Conservation (phyloP, 1,140 invertebrate species). For the Drosophila nannoptera region DNA sequence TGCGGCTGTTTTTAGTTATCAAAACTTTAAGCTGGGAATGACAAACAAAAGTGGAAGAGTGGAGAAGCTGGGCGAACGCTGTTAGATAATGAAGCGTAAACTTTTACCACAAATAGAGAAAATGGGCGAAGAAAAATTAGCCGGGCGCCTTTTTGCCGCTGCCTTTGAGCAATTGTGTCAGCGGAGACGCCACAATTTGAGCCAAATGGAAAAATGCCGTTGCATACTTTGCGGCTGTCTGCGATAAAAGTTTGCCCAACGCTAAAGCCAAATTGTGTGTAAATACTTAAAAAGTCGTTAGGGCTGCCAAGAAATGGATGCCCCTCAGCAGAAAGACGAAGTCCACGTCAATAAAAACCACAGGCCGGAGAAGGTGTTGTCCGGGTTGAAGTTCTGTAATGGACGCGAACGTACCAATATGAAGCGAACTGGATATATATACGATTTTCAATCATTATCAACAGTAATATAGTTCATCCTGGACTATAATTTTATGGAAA, state of each 20-base stretch:
- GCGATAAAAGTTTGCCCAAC: conserved; percentile 52
- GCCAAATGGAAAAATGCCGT: conserved; percentile 40
- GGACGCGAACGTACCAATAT: not conserved
- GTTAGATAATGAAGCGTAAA: conserved; percentile 62
- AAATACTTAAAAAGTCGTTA: conserved; percentile 75
- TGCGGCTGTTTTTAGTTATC: conserved; percentile 26
- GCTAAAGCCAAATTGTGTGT: conserved; percentile 61
- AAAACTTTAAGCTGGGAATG: conserved; percentile 33
- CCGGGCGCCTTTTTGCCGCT: conserved; percentile 10
- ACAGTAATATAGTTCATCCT: too few relatives aligned
- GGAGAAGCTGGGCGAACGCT: conserved; percentile 6
- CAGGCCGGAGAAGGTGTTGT: not conserved
- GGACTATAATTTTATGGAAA: too few relatives aligned
- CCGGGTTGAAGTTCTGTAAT: not conserved
- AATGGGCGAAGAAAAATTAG: conserved; percentile 34
- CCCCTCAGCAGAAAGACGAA: conserved; percentile 5
- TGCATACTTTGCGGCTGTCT: conserved; percentile 47
- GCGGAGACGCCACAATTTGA: conserved; percentile 13
- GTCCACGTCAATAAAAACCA: not conserved
- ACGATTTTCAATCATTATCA: too few relatives aligned
- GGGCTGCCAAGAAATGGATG: conserved; percentile 34
- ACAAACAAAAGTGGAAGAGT: conserved; percentile 16
- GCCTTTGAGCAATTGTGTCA: conserved; percentile 30
- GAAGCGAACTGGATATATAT: not conserved
- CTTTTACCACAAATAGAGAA: conserved; percentile 28